phyloP scores from a whole-genome alignment of 2,888 invertebrate genomes.

The Nomada fucata region DNA sequence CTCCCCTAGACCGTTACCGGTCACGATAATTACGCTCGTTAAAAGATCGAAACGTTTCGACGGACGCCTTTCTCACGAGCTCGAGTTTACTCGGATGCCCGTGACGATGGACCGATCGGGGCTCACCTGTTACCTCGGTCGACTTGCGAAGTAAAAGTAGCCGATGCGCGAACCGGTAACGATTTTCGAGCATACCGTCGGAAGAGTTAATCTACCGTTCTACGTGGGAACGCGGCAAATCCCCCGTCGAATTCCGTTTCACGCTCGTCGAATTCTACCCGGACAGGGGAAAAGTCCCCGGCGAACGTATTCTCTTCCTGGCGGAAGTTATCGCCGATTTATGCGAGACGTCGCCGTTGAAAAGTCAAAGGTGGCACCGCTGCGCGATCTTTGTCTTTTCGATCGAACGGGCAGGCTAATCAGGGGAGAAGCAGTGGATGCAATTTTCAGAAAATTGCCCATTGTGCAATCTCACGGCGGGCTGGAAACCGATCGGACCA shows the following conservation, averaged over 20 bases:
- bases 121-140: conserved; percentile 15
- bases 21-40: conserved; percentile 14
- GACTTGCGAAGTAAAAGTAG: conserved; percentile 64
- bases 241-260: conserved; percentile 10
- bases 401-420: neutral
- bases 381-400: too few species aligned
- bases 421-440: too few species aligned
- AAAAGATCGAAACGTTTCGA: conserved; percentile 7
- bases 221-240: conserved; percentile 52
- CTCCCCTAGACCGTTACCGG: too few species aligned
- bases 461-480: neutral
- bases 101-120: conserved; percentile 15
- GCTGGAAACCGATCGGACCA: neutral
- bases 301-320: neutral
- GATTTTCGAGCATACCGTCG: conserved; percentile 59
- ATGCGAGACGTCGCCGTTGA: neutral
- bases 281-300: neutral
- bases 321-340: neutral
- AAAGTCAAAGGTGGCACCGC: neutral
- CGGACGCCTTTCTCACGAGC: conserved; percentile 60
- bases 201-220: conserved; percentile 62
- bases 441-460: neutral
- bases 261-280: neutral
- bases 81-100: conserved; percentile 35
- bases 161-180: conserved; percentile 39